Conservation (phyloP, 2,113 vertebrate species). For the Merops nubicus region DNA sequence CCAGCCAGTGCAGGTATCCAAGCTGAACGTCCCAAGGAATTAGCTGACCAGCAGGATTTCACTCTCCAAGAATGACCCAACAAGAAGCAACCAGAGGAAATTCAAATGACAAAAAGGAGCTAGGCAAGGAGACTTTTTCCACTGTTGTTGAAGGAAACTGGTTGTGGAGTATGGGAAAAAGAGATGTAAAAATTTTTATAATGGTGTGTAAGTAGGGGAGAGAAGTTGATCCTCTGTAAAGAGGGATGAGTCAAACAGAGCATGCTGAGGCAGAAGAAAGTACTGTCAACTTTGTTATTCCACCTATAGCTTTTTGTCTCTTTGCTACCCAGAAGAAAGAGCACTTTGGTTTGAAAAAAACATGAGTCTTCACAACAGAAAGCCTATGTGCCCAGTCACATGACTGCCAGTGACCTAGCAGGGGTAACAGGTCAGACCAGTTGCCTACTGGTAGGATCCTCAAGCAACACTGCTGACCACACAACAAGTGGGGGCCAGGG, state of each 20-base stretch:
- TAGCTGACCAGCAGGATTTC: neutral
- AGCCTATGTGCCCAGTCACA: neutral
- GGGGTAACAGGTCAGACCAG: neutral
- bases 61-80: neutral
- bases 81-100: neutral
- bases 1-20: neutral
- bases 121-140: neutral
- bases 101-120: neutral
- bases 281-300: neutral
- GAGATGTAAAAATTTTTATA: neutral
- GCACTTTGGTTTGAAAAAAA: neutral
- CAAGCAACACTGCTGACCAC: neutral
- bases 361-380: neutral
- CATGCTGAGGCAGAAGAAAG: neutral
- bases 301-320: neutral
- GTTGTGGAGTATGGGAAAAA: neutral
- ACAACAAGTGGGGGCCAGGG: too few species aligned
- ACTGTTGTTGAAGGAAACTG: neutral
- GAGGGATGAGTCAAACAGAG: too few species aligned
- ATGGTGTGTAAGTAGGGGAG: neutral
- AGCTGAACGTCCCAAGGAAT: neutral
- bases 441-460: neutral
- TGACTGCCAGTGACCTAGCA: neutral
- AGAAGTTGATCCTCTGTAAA: neutral
- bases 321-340: neutral